phyloP scores from a whole-genome alignment of 2,113 vertebrate genomes.

The Crocuta crocuta region DNA sequence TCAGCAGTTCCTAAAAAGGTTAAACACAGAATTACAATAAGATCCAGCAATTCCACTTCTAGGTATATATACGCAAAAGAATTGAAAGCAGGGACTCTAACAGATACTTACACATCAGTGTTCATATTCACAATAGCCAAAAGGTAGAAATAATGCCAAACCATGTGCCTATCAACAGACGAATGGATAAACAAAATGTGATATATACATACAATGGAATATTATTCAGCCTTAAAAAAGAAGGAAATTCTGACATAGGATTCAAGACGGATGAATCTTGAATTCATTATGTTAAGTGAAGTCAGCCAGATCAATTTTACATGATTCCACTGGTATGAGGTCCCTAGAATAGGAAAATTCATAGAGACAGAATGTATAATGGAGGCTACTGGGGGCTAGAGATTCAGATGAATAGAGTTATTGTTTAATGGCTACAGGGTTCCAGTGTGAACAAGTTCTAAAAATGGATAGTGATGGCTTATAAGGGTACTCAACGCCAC shows the following conservation, averaged over 20 bases:
- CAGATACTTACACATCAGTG: neutral
- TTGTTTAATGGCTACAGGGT: neutral
- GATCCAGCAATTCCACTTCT: neutral
- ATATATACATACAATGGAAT: neutral
- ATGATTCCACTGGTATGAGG: neutral
- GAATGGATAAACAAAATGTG: neutral
- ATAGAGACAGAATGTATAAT: neutral
- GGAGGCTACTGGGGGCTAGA: neutral
- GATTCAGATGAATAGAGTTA: neutral
- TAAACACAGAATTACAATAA: neutral
- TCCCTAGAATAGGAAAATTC: neutral
- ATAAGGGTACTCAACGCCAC: neutral
- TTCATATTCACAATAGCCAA: neutral
- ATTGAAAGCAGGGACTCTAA: neutral
- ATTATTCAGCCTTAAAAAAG: neutral
- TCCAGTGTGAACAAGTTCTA: neutral
- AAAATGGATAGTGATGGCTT: neutral
- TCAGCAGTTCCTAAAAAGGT: neutral
- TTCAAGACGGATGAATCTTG: neutral
- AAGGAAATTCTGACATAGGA: neutral
- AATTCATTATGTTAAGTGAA: neutral
- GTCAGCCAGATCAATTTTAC: neutral
- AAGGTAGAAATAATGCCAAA: neutral
- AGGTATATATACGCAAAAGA: neutral
- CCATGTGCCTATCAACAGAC: neutral